Conservation (phyloP, 1,140 invertebrate species). For the Euschistus heros region DNA sequence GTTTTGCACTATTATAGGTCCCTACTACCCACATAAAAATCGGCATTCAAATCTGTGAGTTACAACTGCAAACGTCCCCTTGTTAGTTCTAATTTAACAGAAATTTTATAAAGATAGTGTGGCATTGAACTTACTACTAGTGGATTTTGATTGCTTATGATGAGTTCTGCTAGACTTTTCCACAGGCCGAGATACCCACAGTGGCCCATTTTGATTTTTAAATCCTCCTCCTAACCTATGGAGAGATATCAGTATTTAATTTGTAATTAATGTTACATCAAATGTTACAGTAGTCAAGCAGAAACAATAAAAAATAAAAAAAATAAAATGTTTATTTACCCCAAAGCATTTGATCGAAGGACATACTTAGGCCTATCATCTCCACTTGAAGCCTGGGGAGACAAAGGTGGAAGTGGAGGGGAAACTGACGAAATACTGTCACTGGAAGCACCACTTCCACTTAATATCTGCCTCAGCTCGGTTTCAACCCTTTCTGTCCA, state of each 20-base stretch:
- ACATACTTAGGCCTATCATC: constrained; percentile 3
- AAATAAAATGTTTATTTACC: constrained; percentile 2
- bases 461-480: constrained; percentile 63
- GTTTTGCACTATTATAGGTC: too few species aligned
- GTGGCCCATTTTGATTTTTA: constrained; percentile 10
- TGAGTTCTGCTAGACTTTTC: constrained; percentile 6
- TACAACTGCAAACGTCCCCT: too few species aligned
- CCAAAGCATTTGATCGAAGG: not conserved
- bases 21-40: too few species aligned
- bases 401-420: constrained; percentile 58
- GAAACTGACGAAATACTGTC: constrained; percentile 61
- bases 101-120: not conserved
- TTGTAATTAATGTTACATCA: not conserved
- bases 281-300: too few species aligned
- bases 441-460: constrained; percentile 52
- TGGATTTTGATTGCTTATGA: constrained; percentile 14
- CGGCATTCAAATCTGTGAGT: too few species aligned
- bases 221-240: constrained; percentile 8
- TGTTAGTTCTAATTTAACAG: too few species aligned
- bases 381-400: constrained; percentile 37
- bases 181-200: constrained; percentile 15
- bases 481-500: constrained; percentile 76
- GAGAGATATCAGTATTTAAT: not conserved
- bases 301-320: not conserved
- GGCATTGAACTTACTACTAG: constrained; percentile 14